Percentiles rank a stretch among this genome's conserved stretches.
Evolutionary conservation across 2,113 vertebrate genomes (phyloP).

Genomic region (Loxodonta africana): DNA sequence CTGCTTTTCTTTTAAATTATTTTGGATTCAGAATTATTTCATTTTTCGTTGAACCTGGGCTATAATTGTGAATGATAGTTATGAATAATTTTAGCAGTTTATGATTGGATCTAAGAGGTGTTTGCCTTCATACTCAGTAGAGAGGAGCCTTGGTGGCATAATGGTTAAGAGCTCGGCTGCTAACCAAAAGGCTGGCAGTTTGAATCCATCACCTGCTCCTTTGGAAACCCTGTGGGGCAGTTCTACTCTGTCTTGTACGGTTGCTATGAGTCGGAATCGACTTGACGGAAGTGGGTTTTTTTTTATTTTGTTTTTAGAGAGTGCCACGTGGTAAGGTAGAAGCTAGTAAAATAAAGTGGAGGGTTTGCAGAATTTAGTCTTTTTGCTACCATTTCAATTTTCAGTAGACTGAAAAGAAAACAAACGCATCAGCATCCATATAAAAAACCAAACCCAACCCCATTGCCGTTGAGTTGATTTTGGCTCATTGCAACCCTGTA

Average conservation of each 20-base stretch:
- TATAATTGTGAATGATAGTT: not conserved
- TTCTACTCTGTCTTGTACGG: too few relatives aligned
- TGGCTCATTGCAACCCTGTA: too few relatives aligned
- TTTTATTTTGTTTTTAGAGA: not conserved
- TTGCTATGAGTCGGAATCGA: too few relatives aligned
- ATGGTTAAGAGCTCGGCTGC: too few relatives aligned
- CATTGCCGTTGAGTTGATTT: too few relatives aligned
- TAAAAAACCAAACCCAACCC: not conserved
- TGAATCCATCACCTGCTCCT: too few relatives aligned
- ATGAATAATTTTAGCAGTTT: slow-evolving; percentile 31
- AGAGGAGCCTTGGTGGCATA: not conserved
- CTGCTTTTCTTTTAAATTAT: slow-evolving; percentile 30
- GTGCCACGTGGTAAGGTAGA: not conserved
- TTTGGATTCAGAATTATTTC: slow-evolving; percentile 55
- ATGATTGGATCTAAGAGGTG: not conserved
- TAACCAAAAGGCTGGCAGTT: too few relatives aligned
- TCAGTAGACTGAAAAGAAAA: slow-evolving; percentile 1
- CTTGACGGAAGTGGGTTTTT: too few relatives aligned
- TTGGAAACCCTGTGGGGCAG: too few relatives aligned
- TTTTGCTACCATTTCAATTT: slow-evolving; percentile 37
- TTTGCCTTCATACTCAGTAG: not conserved
- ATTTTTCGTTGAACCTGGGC: slow-evolving; percentile 10
- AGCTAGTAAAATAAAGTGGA: not conserved
- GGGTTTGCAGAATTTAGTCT: not conserved
- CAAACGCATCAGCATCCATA: not conserved